A percentile compares a stretch with the other conserved stretches of the same genome.
These are phyloP conservation scores for Hyles vespertilio DNA, from an alignment of 1,140 invertebrate genomes.

Conservation along the genomic window DNA sequence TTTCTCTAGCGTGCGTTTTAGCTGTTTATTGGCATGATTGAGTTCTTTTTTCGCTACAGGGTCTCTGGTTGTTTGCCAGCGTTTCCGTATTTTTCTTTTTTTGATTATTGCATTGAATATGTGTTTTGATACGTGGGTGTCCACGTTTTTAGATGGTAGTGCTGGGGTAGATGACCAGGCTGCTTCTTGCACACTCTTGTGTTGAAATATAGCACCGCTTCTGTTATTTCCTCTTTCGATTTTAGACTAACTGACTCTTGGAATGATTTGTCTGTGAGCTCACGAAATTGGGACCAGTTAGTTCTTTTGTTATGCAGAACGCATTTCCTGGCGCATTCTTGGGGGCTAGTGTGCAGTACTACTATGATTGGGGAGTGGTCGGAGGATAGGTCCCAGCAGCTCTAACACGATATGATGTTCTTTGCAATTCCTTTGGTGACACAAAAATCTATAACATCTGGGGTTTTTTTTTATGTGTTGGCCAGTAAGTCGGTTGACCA, in stretches of 20 bases:
- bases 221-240: constrained; percentile 3
- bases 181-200: constrained; percentile 4
- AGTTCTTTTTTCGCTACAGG: neutral
- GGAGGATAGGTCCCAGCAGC: constrained; percentile 6
- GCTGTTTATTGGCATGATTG: neutral
- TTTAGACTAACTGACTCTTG: neutral
- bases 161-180: constrained; percentile 7
- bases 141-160: neutral
- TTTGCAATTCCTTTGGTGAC: constrained; percentile 2
- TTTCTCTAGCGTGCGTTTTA: neutral
- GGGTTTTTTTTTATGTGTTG: no score
- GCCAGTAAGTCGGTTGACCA: no score
- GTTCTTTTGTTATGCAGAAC: no score
- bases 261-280: neutral
- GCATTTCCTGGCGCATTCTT: no score
- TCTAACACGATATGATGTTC: constrained; percentile 4
- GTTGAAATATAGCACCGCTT: neutral
- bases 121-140: neutral
- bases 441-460: constrained; percentile 7
- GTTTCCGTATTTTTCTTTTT: neutral
- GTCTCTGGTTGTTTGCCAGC: neutral
- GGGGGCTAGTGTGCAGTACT: no score
- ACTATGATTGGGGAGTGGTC: constrained; percentile 6
- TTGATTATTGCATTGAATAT: neutral
- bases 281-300: neutral